Evolutionary conservation across 1,140 invertebrate genomes (phyloP).

Genomic region (Vollenhovia emeryi): DNA sequence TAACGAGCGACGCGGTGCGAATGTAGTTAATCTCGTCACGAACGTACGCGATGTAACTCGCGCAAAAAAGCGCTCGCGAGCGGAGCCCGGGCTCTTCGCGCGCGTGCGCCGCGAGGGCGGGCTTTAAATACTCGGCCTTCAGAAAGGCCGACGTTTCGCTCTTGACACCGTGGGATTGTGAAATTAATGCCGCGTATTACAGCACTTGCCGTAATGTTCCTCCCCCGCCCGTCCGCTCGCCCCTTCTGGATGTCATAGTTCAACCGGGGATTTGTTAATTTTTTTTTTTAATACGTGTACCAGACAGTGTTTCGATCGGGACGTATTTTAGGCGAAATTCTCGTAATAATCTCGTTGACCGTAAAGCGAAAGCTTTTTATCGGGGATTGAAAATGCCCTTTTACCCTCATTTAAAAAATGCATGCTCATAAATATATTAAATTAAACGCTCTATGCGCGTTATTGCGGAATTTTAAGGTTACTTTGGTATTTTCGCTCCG

Average conservation of each 20-base stretch:
- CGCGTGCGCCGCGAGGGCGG: not conserved
- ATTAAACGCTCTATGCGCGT: not conserved
- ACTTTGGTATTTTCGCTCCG: not conserved
- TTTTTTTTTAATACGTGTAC: not conserved
- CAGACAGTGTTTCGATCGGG: not conserved
- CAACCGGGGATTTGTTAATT: not conserved
- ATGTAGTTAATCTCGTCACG: constrained; percentile 9
- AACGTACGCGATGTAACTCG: not conserved
- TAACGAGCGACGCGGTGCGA: not conserved
- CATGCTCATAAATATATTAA: not conserved
- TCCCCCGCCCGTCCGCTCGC: too few relatives aligned
- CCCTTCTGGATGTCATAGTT: not conserved
- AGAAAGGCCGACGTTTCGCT: constrained; percentile 1
- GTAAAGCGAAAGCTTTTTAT: not conserved
- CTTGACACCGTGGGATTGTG: constrained; percentile 21
- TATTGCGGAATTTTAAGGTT: too few relatives aligned
- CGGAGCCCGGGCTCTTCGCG: constrained; percentile 3
- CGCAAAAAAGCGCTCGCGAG: constrained; percentile 3
- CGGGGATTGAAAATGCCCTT: not conserved
- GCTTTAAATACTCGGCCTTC: constrained; percentile 10
- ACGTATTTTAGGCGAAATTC: not conserved
- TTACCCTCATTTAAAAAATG: not conserved
- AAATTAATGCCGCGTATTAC: constrained; percentile 37
- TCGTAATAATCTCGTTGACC: not conserved
- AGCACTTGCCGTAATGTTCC: not conserved